Conservation (phyloP, 2,888 invertebrate genomes). For the Pasiphila rectangulata region DNA sequence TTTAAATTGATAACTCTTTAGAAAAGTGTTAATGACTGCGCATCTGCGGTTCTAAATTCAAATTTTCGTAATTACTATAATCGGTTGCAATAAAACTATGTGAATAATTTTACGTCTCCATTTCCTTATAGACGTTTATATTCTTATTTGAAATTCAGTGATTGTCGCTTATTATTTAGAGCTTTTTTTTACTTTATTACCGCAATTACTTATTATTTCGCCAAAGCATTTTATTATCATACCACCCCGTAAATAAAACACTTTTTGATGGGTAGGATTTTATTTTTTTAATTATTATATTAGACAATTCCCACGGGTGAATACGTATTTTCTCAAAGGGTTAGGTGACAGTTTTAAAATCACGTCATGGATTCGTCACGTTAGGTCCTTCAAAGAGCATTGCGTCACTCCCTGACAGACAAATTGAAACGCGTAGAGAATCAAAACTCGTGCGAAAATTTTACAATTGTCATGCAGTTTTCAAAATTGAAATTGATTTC, state of each 20-base stretch:
- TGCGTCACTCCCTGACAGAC: conserved; percentile 71
- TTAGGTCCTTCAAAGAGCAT: conserved; percentile 56
- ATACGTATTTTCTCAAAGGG: conserved; percentile 56
- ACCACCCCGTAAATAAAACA: no score
- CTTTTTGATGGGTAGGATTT: no score
- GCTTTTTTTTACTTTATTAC: neutral
- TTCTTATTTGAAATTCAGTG: neutral
- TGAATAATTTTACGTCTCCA: conserved; percentile 26
- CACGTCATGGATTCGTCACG: conserved; percentile 64
- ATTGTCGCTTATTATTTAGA: neutral
- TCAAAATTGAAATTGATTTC: conserved; percentile 25
- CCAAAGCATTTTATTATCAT: no score
- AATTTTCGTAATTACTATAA: conserved; percentile 31
- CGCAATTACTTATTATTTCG: neutral
- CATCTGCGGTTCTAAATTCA: conserved; percentile 58
- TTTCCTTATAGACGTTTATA: conserved; percentile 1
- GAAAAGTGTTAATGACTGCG: conserved; percentile 27
- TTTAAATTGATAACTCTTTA: conserved; percentile 36
- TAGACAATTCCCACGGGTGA: conserved; percentile 53
- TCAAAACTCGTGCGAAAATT: conserved; percentile 67
- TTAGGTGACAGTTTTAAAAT: conserved; percentile 72
- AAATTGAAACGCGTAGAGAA: conserved; percentile 67
- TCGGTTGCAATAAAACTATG: conserved; percentile 29
- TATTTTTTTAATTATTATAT: no score
- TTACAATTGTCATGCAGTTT: conserved; percentile 28